Conservation (phyloP, 1,140 invertebrate species). For the Drosophila leontia region DNA sequence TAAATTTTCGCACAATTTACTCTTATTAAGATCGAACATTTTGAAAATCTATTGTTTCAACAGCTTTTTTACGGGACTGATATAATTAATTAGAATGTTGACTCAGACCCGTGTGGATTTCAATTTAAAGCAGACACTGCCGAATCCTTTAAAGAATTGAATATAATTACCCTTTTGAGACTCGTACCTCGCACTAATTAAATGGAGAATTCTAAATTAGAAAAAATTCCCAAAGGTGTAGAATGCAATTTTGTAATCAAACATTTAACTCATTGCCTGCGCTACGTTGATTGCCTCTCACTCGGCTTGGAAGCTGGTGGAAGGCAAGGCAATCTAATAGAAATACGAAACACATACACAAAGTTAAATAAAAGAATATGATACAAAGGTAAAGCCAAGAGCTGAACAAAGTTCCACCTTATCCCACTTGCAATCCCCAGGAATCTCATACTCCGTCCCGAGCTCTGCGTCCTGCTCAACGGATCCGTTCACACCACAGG, state of each 20-base stretch:
- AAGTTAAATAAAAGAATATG: slow-evolving; percentile 48
- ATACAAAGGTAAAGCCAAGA: slow-evolving; percentile 73
- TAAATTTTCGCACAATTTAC: not conserved
- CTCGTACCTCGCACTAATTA: slow-evolving; percentile 20
- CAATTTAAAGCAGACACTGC: not conserved
- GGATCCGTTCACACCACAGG: slow-evolving; percentile 55
- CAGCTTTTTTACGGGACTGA: too few relatives aligned
- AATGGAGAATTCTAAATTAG: slow-evolving; percentile 35
- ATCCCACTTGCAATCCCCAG: slow-evolving; percentile 25
- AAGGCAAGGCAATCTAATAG: slow-evolving; percentile 49
- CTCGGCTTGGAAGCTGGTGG: slow-evolving; percentile 19
- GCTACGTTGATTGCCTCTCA: slow-evolving; percentile 51
- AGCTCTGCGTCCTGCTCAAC: slow-evolving; percentile 26
- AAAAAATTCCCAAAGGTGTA: slow-evolving; percentile 43
- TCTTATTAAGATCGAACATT: not conserved
- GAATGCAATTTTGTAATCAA: slow-evolving; percentile 62
- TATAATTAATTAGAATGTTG: too few relatives aligned
- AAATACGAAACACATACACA: slow-evolving; percentile 51
- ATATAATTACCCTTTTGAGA: not conserved
- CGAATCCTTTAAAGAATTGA: not conserved
- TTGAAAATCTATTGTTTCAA: not conserved
- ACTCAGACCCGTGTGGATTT: not conserved
- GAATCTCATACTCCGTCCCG: slow-evolving; percentile 17
- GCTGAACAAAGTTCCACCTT: slow-evolving; percentile 46
- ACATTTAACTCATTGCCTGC: slow-evolving; percentile 57